Percentiles rank a stretch among this genome's conserved stretches.
Evolutionary conservation across 2,113 vertebrate genomes (phyloP).

Genomic region (Anser brachyrhynchus): DNA sequence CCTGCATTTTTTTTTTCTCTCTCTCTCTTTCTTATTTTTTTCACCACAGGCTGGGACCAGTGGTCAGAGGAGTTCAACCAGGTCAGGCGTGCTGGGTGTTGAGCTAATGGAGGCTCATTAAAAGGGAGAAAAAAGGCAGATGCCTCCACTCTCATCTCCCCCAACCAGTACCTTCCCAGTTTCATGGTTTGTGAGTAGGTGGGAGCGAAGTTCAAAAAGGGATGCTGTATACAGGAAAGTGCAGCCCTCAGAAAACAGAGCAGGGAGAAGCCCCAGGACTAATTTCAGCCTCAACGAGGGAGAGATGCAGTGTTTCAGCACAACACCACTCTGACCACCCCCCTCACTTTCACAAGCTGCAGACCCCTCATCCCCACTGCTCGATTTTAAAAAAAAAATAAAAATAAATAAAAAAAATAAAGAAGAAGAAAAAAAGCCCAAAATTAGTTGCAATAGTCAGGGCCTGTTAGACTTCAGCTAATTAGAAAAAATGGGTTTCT

Average conservation of each 20-base stretch:
- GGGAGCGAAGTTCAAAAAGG: background rate
- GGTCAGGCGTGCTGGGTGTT: accelerated
- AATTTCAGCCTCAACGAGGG: background rate
- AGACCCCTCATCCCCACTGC: background rate
- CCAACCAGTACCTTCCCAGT: background rate
- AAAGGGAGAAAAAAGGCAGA: background rate
- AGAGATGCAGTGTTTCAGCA: slow-evolving; percentile 34
- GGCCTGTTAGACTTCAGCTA: slow-evolving; percentile 91
- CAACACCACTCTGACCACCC: background rate
- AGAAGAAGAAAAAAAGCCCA: background rate
- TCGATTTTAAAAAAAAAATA: background rate
- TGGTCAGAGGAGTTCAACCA: background rate
- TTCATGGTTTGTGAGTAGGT: slow-evolving; percentile 22
- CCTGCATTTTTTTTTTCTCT: accelerated
- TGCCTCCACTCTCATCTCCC: background rate
- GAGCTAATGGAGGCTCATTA: background rate
- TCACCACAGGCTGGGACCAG: background rate
- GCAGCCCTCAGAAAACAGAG: background rate
- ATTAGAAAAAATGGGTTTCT: slow-evolving; percentile 89
- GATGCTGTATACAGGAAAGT: background rate
- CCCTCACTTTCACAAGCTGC: slow-evolving; percentile 31
- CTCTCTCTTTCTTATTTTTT: background rate
- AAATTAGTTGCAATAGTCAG: slow-evolving; percentile 80
- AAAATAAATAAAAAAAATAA: background rate
- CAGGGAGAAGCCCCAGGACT: background rate